A percentile compares a stretch with the other conserved stretches of the same genome.
Conservation (phyloP, 2,888 invertebrate species). For the Neoascia interrupta region DNA sequence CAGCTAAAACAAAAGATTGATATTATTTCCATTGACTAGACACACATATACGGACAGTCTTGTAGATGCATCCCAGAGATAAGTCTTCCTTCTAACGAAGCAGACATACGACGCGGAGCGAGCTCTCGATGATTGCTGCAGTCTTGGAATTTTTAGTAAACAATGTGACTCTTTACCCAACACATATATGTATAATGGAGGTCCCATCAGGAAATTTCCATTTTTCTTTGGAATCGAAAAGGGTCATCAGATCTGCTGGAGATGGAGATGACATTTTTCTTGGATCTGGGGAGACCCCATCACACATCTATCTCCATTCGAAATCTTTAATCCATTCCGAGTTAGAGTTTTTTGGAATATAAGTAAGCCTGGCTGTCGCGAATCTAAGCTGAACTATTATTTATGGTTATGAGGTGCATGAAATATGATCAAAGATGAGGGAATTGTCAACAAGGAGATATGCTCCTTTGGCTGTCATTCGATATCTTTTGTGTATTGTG, state of each 20-base stretch:
- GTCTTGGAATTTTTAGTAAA: constrained; percentile 30
- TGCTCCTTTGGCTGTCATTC: too few relatives aligned
- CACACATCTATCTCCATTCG: constrained; percentile 36
- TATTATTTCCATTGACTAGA: constrained; percentile 56
- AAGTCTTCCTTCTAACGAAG: constrained; percentile 64
- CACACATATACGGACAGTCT: too few relatives aligned
- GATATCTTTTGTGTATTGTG: too few relatives aligned
- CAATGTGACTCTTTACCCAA: constrained; percentile 25
- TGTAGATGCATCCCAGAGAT: constrained; percentile 59
- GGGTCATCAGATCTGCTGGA: constrained; percentile 63
- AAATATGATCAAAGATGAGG: constrained; percentile 62
- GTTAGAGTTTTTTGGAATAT: background rate
- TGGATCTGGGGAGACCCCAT: background rate
- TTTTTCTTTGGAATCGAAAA: constrained; percentile 66
- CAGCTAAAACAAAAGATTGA: constrained; percentile 68
- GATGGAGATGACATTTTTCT: constrained; percentile 54
- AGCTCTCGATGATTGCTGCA: constrained; percentile 23
- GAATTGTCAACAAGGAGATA: constrained; percentile 55
- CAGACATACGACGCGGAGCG: constrained; percentile 46
- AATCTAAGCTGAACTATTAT: constrained; percentile 61
- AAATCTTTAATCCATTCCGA: constrained; percentile 30
- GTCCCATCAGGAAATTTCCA: constrained; percentile 61
- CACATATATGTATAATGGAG: too few relatives aligned
- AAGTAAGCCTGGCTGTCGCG: constrained; percentile 20
- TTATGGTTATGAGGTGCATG: constrained; percentile 65